Conservation (phyloP, 1,140 invertebrate species). For the Diabrotica virgifera region DNA sequence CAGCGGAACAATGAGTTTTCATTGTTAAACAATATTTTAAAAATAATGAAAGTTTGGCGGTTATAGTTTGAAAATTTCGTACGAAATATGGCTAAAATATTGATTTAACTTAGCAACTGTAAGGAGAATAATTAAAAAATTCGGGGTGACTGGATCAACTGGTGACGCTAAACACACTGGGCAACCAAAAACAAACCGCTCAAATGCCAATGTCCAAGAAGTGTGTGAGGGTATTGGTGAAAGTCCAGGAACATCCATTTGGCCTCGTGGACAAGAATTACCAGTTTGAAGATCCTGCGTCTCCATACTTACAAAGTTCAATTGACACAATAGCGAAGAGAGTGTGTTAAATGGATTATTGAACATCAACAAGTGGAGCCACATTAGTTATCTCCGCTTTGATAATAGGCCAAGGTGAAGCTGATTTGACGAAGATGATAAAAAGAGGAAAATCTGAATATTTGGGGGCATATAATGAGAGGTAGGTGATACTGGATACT, state of each 20-base stretch:
- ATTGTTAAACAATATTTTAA: too few species aligned
- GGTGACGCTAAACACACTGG: slow-evolving; percentile 17
- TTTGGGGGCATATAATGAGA: too few species aligned
- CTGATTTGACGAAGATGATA: too few species aligned
- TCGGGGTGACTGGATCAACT: slow-evolving; percentile 13
- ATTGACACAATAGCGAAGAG: slow-evolving; percentile 4
- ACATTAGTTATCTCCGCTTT: too few species aligned
- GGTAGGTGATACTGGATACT: too few species aligned
- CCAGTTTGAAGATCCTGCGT: not conserved
- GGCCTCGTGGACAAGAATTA: slow-evolving; percentile 27
- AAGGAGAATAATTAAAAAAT: slow-evolving; percentile 2
- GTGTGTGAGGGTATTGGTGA: slow-evolving; percentile 35
- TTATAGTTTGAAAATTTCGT: too few species aligned
- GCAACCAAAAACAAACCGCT: slow-evolving; percentile 23
- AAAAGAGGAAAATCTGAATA: too few species aligned
- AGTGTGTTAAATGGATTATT: slow-evolving; percentile 30
- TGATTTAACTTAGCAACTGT: too few species aligned
- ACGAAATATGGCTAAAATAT: too few species aligned
- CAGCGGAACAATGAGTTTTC: too few species aligned
- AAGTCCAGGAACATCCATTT: slow-evolving; percentile 36
- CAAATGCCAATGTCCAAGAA: slow-evolving; percentile 31
- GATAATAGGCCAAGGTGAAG: too few species aligned
- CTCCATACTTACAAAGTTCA: not conserved
- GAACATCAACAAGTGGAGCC: slow-evolving; percentile 6
- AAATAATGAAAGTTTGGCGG: too few species aligned